Evolutionary conservation across 2,113 vertebrate species (phyloP).

Genomic region (Coregonus clupeaformis): DNA sequence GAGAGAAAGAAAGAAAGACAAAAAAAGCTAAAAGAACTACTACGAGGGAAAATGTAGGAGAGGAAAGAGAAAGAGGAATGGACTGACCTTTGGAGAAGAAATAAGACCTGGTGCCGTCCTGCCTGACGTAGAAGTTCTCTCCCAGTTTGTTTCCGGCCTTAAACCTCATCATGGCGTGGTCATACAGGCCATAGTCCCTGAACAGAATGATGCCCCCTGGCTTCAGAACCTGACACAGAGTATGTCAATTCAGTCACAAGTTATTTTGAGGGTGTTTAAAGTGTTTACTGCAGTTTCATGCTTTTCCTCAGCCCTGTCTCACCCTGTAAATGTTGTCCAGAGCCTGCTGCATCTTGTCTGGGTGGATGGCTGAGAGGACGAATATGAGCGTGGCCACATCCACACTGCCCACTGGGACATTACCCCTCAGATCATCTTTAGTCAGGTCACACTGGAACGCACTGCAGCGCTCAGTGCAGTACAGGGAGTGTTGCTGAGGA

Average conservation of each 20-base stretch:
- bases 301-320: constrained; percentile 23
- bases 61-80: not conserved
- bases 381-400: constrained; percentile 89
- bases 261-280: not conserved
- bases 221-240: constrained; percentile 81
- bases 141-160: constrained; percentile 89
- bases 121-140: constrained; percentile 93
- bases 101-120: constrained; percentile 93
- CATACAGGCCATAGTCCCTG: constrained; percentile 91
- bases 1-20: not conserved
- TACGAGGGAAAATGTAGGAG: not conserved
- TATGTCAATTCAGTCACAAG: constrained; percentile 17
- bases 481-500: constrained; percentile 84
- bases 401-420: constrained; percentile 78
- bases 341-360: constrained; percentile 89
- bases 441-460: constrained; percentile 96
- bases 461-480: constrained; percentile 78
- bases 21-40: not conserved
- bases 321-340: constrained; percentile 87
- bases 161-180: constrained; percentile 95
- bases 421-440: constrained; percentile 81
- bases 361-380: constrained; percentile 92
- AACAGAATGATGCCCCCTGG: constrained; percentile 87
- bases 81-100: constrained; percentile 89
- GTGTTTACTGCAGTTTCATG: not conserved